These are phyloP conservation scores for Drosophila kambysellisi DNA, from an alignment of 2,888 invertebrate genomes.

Conservation along the genomic window DNA sequence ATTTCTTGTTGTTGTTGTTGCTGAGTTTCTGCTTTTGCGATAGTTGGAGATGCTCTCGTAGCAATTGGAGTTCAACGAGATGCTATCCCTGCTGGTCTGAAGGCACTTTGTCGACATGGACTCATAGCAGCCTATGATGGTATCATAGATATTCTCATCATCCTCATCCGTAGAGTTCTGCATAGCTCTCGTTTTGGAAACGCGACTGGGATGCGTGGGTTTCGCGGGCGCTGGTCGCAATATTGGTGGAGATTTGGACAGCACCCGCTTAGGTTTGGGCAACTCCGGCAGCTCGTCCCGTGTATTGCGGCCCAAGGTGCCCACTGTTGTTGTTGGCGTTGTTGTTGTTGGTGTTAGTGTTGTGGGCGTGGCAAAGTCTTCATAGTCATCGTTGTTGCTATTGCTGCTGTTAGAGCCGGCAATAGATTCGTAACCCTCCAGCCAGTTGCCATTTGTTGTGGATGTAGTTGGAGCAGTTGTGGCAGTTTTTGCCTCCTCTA, in stretches of 20 bases:
- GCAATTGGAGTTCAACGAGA: slow-evolving; percentile 84
- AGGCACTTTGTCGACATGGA: slow-evolving; percentile 58
- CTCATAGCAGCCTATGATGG: slow-evolving; percentile 86
- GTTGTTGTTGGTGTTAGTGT: slow-evolving; percentile 61
- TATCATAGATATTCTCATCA: slow-evolving; percentile 88
- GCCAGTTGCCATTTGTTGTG: slow-evolving; percentile 54
- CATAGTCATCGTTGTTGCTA: slow-evolving; percentile 80
- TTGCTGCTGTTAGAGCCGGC: slow-evolving; percentile 61
- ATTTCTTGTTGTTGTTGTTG: background rate
- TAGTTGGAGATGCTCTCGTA: slow-evolving; percentile 84
- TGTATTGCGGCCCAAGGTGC: slow-evolving; percentile 78
- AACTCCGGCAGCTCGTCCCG: slow-evolving; percentile 80
- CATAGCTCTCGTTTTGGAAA: background rate
- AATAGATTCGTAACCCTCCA: slow-evolving; percentile 83
- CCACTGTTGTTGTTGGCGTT: slow-evolving; percentile 64
- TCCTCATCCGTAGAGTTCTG: slow-evolving; percentile 53
- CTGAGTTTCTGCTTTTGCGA: slow-evolving; percentile 43
- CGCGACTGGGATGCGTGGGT: slow-evolving; percentile 31
- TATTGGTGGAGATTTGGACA: slow-evolving; percentile 70
- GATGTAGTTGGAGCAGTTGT: slow-evolving; percentile 10
- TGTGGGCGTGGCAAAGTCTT: slow-evolving; percentile 76
- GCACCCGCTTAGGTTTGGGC: slow-evolving; percentile 82
- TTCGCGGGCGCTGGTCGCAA: slow-evolving; percentile 67
- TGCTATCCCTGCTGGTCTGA: slow-evolving; percentile 58
- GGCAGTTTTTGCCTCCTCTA: slow-evolving; percentile 72